These are phyloP conservation scores for Cetoscarus ocellatus DNA, from an alignment of 2,797 vertebrate genomes.

Conservation along the genomic window DNA sequence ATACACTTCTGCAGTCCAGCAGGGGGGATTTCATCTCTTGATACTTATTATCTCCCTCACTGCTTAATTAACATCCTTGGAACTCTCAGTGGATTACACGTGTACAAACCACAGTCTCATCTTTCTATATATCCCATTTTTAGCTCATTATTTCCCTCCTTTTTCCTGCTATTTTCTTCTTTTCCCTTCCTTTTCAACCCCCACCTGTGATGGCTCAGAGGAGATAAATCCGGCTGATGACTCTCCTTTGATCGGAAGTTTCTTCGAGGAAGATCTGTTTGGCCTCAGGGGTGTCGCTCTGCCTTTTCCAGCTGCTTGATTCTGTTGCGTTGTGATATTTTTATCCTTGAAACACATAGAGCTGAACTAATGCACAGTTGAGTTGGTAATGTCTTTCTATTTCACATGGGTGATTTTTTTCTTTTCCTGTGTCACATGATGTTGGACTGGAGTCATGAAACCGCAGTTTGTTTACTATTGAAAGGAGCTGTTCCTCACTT, in stretches of 20 bases:
- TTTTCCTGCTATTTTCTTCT: not conserved
- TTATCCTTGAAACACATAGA: constrained; percentile 20
- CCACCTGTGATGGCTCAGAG: constrained; percentile 30
- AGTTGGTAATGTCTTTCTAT: constrained; percentile 10
- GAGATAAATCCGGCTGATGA: constrained; percentile 54
- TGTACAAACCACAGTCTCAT: constrained; percentile 30
- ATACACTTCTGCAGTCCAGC: not conserved
- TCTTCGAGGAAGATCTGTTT: constrained; percentile 57
- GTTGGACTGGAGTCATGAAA: constrained; percentile 13
- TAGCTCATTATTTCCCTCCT: not conserved
- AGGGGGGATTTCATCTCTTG: constrained; percentile 36
- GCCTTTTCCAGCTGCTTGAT: constrained; percentile 41
- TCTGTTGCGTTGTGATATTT: constrained; percentile 40
- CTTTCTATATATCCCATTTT: constrained; percentile 33
- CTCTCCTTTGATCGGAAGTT: constrained; percentile 57
- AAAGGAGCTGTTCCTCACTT: constrained; percentile 44
- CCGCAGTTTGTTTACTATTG: constrained; percentile 16
- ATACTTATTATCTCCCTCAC: constrained; percentile 26
- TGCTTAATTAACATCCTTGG: constrained; percentile 50
- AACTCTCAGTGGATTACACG: constrained; percentile 21
- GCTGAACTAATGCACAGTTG: constrained; percentile 27
- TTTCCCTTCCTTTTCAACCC: constrained; percentile 18
- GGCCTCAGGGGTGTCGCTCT: constrained; percentile 40
- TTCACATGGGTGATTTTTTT: not conserved
- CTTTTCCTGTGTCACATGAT: not conserved